Evolutionary conservation across 2,113 vertebrate genomes (phyloP).

Genomic region (Echinops telfairi): DNA sequence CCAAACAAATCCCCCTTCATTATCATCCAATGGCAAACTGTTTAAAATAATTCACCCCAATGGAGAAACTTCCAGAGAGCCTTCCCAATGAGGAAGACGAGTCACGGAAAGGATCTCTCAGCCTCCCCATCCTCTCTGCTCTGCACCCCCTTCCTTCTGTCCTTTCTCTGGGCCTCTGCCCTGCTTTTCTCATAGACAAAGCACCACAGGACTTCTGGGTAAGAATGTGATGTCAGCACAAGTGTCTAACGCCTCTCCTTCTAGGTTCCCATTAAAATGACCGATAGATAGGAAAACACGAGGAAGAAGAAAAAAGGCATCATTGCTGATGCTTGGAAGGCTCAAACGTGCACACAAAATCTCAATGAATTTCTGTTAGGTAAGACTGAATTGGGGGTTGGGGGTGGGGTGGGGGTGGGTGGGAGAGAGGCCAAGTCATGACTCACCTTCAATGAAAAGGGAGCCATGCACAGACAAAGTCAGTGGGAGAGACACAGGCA

Average conservation of each 20-base stretch:
- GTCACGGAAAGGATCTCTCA: neutral
- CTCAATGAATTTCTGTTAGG: slow-evolving; percentile 50
- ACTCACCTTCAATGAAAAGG: slow-evolving; percentile 22
- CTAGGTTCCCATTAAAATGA: slow-evolving; percentile 70
- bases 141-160: neutral
- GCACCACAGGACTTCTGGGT: slow-evolving; percentile 35
- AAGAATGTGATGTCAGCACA: slow-evolving; percentile 73
- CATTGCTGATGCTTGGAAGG: slow-evolving; percentile 15
- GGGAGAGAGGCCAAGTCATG: slow-evolving; percentile 1
- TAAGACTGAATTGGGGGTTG: neutral
- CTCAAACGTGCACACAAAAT: slow-evolving; percentile 35
- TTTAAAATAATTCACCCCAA: slow-evolving; percentile 54
- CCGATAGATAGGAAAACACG: slow-evolving; percentile 56
- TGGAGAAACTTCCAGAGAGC: neutral
- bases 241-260: slow-evolving; percentile 66
- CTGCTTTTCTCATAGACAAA: slow-evolving; percentile 67
- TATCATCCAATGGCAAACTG: neutral
- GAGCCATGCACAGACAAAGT: neutral
- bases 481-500: neutral
- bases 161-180: neutral
- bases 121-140: too few relatives aligned
- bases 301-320: neutral
- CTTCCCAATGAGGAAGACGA: neutral
- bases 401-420: too few relatives aligned
- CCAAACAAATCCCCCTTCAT: neutral